Percentiles rank a stretch among this genome's conserved stretches.
Conservation (phyloP, 2,113 vertebrate genomes). For the Cyprinodon brontotheroides region DNA sequence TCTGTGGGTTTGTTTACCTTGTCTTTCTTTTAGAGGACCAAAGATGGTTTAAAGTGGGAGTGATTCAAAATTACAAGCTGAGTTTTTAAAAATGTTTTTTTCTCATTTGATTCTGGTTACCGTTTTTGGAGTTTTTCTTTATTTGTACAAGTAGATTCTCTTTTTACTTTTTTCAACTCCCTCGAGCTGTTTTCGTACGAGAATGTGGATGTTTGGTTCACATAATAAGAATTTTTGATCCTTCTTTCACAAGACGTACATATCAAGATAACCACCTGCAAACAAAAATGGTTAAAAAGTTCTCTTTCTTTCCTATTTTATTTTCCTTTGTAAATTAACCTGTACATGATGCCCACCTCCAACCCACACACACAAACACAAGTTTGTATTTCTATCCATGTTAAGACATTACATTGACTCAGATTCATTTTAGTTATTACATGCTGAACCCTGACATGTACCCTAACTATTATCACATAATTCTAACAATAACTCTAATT, state of each 20-base stretch:
- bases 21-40: conserved; percentile 3
- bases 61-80: conserved; percentile 10
- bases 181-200: conserved; percentile 52
- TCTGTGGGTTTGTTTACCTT: conserved; percentile 2
- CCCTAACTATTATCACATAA: too few species aligned
- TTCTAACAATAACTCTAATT: too few species aligned
- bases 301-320: neutral
- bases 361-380: neutral
- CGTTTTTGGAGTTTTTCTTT: conserved; percentile 25
- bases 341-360: neutral
- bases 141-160: conserved; percentile 41
- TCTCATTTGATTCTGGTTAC: conserved; percentile 13
- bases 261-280: conserved; percentile 59
- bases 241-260: conserved; percentile 44
- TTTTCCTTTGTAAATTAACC: conserved; percentile 30
- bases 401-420: too few species aligned
- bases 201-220: conserved; percentile 57
- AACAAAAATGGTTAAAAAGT: conserved; percentile 57
- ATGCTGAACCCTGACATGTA: too few species aligned
- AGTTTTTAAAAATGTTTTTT: neutral
- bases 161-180: conserved; percentile 68
- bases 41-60: neutral
- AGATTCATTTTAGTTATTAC: too few species aligned
- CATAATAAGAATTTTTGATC: conserved; percentile 60
- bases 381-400: neutral